These are phyloP conservation scores for Leuctra nigra DNA, from an alignment of 2,888 invertebrate species.

Conservation along the genomic window DNA sequence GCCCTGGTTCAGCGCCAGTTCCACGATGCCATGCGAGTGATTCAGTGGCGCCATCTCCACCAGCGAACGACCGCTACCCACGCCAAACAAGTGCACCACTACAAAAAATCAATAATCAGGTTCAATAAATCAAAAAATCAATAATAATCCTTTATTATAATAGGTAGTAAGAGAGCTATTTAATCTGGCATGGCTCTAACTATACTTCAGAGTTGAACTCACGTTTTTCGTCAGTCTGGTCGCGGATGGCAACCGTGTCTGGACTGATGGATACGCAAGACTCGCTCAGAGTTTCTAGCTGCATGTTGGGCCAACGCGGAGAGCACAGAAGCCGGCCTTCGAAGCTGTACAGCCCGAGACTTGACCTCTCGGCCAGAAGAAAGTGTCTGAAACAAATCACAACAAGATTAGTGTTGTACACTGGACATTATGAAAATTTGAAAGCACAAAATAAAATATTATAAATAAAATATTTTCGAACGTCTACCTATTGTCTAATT, in stretches of 20 bases:
- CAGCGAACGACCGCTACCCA: slow-evolving; percentile 65
- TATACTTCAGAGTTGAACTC: too few relatives aligned
- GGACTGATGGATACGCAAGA: slow-evolving; percentile 75
- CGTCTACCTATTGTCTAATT: too few relatives aligned
- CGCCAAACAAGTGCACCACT: slow-evolving; percentile 82
- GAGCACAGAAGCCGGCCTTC: slow-evolving; percentile 82
- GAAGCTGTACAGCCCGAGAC: slow-evolving; percentile 84
- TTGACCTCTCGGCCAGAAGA: slow-evolving; percentile 76
- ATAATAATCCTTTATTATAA: too few relatives aligned
- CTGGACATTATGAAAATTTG: too few relatives aligned
- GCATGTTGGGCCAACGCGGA: slow-evolving; percentile 78
- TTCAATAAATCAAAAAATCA: too few relatives aligned
- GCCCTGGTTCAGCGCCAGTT: slow-evolving; percentile 78
- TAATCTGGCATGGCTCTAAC: too few relatives aligned
- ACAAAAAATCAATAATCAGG: slow-evolving; percentile 33
- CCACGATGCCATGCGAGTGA: slow-evolving; percentile 72
- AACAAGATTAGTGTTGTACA: neutral
- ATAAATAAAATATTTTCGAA: too few relatives aligned
- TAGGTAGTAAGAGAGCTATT: too few relatives aligned
- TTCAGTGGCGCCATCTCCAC: slow-evolving; percentile 66
- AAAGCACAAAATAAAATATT: too few relatives aligned
- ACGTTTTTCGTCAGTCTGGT: slow-evolving; percentile 79
- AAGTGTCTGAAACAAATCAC: slow-evolving; percentile 67
- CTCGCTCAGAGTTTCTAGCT: slow-evolving; percentile 71
- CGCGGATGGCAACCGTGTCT: slow-evolving; percentile 80